These are phyloP conservation scores for Crocallis elinguaria DNA, from an alignment of 2,888 invertebrate species.

Conservation along the genomic window DNA sequence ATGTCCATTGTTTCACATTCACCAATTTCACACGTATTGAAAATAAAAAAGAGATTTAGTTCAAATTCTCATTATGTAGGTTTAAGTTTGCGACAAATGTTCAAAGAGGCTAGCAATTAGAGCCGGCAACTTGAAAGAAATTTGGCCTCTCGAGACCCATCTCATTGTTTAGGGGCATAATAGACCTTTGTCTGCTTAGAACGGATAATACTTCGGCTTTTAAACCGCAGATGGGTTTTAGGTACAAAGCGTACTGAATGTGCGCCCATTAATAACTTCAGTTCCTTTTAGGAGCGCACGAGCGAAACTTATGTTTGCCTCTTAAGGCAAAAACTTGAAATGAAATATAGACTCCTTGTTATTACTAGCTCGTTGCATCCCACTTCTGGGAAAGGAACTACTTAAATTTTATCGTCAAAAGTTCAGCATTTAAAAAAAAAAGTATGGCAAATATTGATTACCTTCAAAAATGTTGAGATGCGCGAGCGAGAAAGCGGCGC, in stretches of 20 bases:
- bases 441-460: too few relatives aligned
- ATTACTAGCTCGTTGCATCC: too few relatives aligned
- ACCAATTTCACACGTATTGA: too few relatives aligned
- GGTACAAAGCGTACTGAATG: conserved; percentile 27
- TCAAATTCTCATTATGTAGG: neutral
- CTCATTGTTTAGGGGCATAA: conserved; percentile 54
- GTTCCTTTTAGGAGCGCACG: conserved; percentile 14
- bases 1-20: too few relatives aligned
- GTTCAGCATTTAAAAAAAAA: too few relatives aligned
- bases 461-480: too few relatives aligned
- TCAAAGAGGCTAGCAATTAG: conserved; percentile 59
- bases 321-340: neutral
- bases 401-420: too few relatives aligned
- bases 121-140: conserved; percentile 59
- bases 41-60: too few relatives aligned
- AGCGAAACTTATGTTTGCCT: conserved; percentile 9
- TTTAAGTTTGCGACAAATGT: conserved; percentile 7
- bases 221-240: conserved; percentile 33
- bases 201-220: conserved; percentile 40
- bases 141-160: conserved; percentile 42
- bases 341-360: too few relatives aligned
- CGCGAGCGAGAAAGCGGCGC: too few relatives aligned
- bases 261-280: conserved; percentile 25
- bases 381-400: too few relatives aligned
- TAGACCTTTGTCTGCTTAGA: conserved; percentile 49